Conservation (phyloP, 2,797 vertebrate species). For the Sebastes itinus region DNA sequence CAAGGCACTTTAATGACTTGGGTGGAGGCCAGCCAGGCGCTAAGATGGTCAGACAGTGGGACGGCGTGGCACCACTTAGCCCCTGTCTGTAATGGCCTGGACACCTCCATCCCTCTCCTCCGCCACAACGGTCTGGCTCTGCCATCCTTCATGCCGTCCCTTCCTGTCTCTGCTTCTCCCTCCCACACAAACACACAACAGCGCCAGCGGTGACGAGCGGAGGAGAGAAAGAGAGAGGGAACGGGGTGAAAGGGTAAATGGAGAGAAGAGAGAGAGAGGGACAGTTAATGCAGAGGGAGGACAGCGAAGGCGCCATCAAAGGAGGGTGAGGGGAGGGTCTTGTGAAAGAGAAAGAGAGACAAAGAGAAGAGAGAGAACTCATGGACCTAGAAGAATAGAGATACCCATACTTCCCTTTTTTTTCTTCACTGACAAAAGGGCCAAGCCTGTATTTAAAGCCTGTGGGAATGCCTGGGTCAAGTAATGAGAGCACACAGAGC, state of each 20-base stretch:
- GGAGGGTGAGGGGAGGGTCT: background rate
- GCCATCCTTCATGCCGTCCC: conserved; percentile 27
- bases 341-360: conserved; percentile 5
- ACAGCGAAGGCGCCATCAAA: conserved; percentile 30
- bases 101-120: conserved; percentile 59
- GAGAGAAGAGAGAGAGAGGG: conserved; percentile 23
- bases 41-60: conserved; percentile 61
- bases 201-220: background rate
- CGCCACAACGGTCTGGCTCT: conserved; percentile 25
- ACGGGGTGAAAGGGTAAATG: conserved; percentile 49
- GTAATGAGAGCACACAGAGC: conserved; percentile 8
- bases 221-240: background rate
- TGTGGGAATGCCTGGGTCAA: conserved; percentile 15
- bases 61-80: conserved; percentile 76
- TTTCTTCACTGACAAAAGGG: conserved; percentile 14
- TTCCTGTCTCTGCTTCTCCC: conserved; percentile 4
- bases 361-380: conserved; percentile 9
- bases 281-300: conserved; percentile 43
- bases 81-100: conserved; percentile 67
- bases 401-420: conserved; percentile 7
- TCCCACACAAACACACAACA: conserved; percentile 31
- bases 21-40: conserved; percentile 68
- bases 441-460: conserved; percentile 7
- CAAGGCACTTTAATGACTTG: conserved; percentile 76
- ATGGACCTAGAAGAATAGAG: background rate